phyloP scores from a whole-genome alignment of 2,888 invertebrate species.

The Heliconius sara region DNA sequence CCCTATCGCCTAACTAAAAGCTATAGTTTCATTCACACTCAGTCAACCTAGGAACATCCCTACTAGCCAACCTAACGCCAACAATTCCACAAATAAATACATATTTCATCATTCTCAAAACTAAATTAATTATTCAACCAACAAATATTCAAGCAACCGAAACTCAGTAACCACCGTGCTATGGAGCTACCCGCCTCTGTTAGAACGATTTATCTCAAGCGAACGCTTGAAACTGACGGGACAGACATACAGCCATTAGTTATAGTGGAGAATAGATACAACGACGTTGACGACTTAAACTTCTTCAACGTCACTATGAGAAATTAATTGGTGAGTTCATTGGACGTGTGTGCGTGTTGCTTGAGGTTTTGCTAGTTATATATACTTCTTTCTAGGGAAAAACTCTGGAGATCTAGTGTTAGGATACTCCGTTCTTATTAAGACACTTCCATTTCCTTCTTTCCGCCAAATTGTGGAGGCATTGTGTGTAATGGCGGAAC shows the following conservation, averaged over 20 bases:
- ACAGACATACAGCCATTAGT: slow-evolving; percentile 50
- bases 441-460: too few species aligned
- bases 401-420: too few species aligned
- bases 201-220: slow-evolving; percentile 52
- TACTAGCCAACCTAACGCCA: not conserved
- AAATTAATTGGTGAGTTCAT: slow-evolving; percentile 47
- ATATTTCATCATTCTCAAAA: not conserved
- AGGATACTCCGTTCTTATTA: too few species aligned
- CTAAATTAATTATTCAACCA: slow-evolving; percentile 17
- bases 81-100: not conserved
- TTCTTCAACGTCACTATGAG: slow-evolving; percentile 48
- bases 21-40: too few species aligned
- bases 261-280: slow-evolving; percentile 47
- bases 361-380: not conserved
- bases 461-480: too few species aligned
- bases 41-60: not conserved
- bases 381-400: too few species aligned
- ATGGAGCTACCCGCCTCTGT: slow-evolving; percentile 25
- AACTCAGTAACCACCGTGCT: not conserved
- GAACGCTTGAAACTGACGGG: slow-evolving; percentile 51
- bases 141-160: slow-evolving; percentile 8
- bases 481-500: too few species aligned
- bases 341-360: slow-evolving; percentile 31
- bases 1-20: too few species aligned
- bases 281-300: slow-evolving; percentile 49